phyloP scores from a whole-genome alignment of 2,888 invertebrate genomes.

The Luperina testacea region DNA sequence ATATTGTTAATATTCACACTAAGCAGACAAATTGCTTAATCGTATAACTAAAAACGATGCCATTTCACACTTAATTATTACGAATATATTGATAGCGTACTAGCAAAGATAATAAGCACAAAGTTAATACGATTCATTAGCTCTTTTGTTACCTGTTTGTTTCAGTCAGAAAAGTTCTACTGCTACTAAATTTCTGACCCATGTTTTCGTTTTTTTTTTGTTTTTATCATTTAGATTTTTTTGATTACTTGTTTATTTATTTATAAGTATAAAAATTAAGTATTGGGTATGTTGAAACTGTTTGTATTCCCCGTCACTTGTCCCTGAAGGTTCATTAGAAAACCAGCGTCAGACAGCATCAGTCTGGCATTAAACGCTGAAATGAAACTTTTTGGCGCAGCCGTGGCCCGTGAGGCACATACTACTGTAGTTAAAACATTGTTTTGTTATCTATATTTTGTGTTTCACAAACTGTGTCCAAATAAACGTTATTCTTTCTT shows the following conservation, averaged over 20 bases:
- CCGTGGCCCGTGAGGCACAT: not conserved
- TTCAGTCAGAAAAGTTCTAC: not conserved
- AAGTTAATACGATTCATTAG: not conserved
- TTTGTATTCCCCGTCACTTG: not conserved
- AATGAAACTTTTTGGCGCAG: not conserved
- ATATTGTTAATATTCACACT: too few relatives aligned
- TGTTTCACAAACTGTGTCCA: too few relatives aligned
- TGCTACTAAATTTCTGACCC: too few relatives aligned
- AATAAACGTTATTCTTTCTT: too few relatives aligned
- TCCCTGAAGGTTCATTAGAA: not conserved
- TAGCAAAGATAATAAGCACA: not conserved
- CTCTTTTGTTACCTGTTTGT: not conserved
- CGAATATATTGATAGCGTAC: not conserved
- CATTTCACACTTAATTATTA: too few relatives aligned
- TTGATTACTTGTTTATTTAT: too few relatives aligned
- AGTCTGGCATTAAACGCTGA: not conserved
- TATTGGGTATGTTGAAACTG: not conserved
- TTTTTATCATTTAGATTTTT: too few relatives aligned
- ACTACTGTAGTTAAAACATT: too few relatives aligned
- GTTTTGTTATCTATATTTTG: too few relatives aligned
- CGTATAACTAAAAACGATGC: too few relatives aligned
- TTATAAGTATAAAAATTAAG: too few relatives aligned
- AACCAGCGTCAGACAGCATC: not conserved
- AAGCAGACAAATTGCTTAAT: not conserved
- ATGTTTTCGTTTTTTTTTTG: too few relatives aligned